Evolutionary conservation across 2,113 vertebrate species (phyloP).

Genomic region (Cricetomys ansorgei): DNA sequence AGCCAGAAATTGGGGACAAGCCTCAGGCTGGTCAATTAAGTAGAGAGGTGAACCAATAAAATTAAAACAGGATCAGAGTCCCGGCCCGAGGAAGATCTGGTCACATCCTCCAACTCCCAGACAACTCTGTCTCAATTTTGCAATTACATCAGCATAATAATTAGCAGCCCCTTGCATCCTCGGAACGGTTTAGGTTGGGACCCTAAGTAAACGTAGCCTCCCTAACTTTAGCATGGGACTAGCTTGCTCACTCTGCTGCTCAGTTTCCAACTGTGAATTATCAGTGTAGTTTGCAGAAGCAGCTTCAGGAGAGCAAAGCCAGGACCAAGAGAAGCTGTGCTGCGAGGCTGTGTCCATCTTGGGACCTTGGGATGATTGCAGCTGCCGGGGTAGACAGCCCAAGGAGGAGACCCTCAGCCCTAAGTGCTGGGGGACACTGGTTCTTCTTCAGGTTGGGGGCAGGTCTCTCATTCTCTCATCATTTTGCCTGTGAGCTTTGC

Average conservation of each 20-base stretch:
- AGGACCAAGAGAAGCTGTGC: background rate
- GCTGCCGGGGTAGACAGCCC: background rate
- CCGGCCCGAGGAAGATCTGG: background rate
- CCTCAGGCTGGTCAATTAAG: background rate
- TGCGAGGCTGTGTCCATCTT: no score
- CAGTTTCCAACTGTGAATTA: background rate
- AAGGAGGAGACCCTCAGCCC: fast-evolving
- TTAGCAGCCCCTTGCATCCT: background rate
- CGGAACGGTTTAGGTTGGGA: background rate
- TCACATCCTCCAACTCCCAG: background rate
- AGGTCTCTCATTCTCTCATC: slow-evolving; percentile 81
- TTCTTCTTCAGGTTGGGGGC: slow-evolving; percentile 39
- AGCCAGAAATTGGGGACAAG: background rate
- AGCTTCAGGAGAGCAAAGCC: background rate
- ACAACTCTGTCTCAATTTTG: background rate
- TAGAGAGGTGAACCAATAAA: background rate
- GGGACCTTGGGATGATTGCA: no score
- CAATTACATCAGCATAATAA: background rate
- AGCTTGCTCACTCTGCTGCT: background rate
- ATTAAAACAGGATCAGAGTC: background rate
- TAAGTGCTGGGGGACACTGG: background rate
- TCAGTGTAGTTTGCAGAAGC: background rate
- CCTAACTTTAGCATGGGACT: background rate
- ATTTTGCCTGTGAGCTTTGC: slow-evolving; percentile 85
- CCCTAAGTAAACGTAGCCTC: background rate